A percentile compares a stretch with the other conserved stretches of the same genome.
phyloP scores from a whole-genome alignment of 2,888 invertebrate species.

The Gasteruption jaculator region DNA sequence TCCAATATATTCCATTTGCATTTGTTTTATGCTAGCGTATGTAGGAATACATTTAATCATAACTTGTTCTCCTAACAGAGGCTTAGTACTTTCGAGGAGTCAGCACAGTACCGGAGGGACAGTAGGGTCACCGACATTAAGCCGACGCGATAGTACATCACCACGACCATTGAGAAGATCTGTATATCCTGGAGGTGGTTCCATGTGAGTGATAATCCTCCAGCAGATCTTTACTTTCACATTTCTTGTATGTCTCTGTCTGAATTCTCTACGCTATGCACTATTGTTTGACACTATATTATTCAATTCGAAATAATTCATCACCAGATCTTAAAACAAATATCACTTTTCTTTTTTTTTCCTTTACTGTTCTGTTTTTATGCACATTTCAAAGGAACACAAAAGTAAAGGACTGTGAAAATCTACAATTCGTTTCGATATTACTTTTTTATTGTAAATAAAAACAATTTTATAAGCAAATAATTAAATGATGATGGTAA shows the following conservation, averaged over 20 bases:
- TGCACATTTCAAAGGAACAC: too few relatives aligned
- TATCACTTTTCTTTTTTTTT: too few relatives aligned
- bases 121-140: slow-evolving; percentile 45
- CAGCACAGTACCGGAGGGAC: slow-evolving; percentile 37
- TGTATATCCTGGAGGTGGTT: slow-evolving; percentile 48
- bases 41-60: neutral
- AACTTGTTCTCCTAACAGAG: slow-evolving; percentile 29
- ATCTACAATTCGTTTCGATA: too few relatives aligned
- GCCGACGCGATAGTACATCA: slow-evolving; percentile 47
- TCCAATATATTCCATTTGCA: too few relatives aligned
- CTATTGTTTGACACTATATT: slow-evolving; percentile 23
- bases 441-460: too few relatives aligned
- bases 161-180: slow-evolving; percentile 46
- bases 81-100: slow-evolving; percentile 45
- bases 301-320: slow-evolving; percentile 16
- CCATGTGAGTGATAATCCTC: slow-evolving; percentile 50
- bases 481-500: too few relatives aligned
- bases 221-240: slow-evolving; percentile 41
- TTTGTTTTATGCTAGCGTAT: neutral
- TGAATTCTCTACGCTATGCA: slow-evolving; percentile 40
- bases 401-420: too few relatives aligned
- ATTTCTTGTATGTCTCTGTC: slow-evolving; percentile 39
- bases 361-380: too few relatives aligned
- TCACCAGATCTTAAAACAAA: too few relatives aligned
- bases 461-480: too few relatives aligned